Percentiles rank a stretch among this genome's conserved stretches.
Evolutionary conservation across 1,140 invertebrate genomes (phyloP).

Genomic region (Mamestra configurata): DNA sequence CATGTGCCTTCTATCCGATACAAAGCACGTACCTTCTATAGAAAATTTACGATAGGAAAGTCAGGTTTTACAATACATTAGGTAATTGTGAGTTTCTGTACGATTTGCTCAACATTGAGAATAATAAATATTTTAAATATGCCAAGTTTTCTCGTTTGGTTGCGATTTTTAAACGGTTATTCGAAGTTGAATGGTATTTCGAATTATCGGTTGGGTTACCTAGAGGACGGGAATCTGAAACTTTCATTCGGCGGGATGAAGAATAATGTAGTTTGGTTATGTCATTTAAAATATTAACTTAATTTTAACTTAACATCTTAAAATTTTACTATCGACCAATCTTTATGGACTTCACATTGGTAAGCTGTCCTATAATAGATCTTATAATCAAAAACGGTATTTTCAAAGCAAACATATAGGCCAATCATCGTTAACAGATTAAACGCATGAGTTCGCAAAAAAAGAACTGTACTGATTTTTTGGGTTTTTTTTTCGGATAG

Average conservation of each 20-base stretch:
- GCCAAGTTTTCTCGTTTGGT: conserved; percentile 10
- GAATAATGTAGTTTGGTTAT: too few species aligned
- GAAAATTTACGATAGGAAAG: conserved; percentile 48
- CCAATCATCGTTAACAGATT: too few species aligned
- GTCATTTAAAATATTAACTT: too few species aligned
- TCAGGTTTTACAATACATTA: conserved; percentile 49
- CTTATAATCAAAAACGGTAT: too few species aligned
- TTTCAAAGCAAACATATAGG: too few species aligned
- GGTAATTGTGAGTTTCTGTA: conserved; percentile 44
- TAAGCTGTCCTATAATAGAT: too few species aligned
- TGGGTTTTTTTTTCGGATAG: too few species aligned
- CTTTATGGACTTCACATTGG: too few species aligned
- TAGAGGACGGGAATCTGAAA: background rate
- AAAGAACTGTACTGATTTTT: too few species aligned
- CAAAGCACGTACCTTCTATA: conserved; percentile 38
- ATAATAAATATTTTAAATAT: conserved; percentile 12
- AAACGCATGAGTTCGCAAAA: too few species aligned
- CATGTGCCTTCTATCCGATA: conserved; percentile 29
- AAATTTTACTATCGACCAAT: too few species aligned
- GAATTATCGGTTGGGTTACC: background rate
- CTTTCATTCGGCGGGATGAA: background rate
- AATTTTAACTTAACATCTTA: too few species aligned
- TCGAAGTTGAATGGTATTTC: background rate
- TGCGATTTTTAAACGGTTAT: conserved; percentile 17
- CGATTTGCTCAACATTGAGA: conserved; percentile 3